Conservation (phyloP, 1,140 invertebrate genomes). For the Sitodiplosis mosellana region DNA sequence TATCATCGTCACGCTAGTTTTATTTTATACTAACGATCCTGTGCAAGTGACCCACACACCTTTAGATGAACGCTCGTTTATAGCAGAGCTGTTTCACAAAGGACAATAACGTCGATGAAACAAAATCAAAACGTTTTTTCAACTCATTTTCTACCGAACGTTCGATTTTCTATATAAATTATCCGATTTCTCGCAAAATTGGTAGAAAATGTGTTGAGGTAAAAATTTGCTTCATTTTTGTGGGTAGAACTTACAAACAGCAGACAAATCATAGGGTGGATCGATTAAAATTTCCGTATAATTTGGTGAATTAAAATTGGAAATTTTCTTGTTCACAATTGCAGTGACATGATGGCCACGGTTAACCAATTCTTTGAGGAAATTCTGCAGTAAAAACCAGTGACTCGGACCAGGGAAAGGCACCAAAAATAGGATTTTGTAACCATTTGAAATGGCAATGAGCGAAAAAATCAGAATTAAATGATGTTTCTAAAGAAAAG, state of each 20-base stretch:
- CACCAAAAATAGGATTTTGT: background rate
- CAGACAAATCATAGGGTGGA: slow-evolving; percentile 16
- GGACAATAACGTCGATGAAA: too few relatives aligned
- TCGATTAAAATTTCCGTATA: slow-evolving; percentile 14
- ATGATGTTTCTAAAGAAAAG: background rate
- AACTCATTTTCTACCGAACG: too few relatives aligned
- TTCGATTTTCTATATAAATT: too few relatives aligned
- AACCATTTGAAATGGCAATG: background rate
- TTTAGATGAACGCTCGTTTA: too few relatives aligned
- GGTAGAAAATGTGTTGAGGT: too few relatives aligned
- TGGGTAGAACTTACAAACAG: slow-evolving; percentile 11
- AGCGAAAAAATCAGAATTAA: background rate
- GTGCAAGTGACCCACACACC: too few relatives aligned
- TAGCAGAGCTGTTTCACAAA: too few relatives aligned
- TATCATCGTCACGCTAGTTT: too few relatives aligned
- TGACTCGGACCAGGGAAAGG: slow-evolving; percentile 20
- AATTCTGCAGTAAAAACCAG: slow-evolving; percentile 31
- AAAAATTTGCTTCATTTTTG: background rate
- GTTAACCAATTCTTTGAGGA: slow-evolving; percentile 30
- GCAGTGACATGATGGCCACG: slow-evolving; percentile 41
- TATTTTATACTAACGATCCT: too few relatives aligned
- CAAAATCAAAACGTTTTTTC: too few relatives aligned
- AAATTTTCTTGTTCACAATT: slow-evolving; percentile 11
- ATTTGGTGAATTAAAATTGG: slow-evolving; percentile 1
- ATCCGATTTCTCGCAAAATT: too few relatives aligned